Evolutionary conservation across 2,113 vertebrate genomes (phyloP).

Genomic region (Amphiprion percula): DNA sequence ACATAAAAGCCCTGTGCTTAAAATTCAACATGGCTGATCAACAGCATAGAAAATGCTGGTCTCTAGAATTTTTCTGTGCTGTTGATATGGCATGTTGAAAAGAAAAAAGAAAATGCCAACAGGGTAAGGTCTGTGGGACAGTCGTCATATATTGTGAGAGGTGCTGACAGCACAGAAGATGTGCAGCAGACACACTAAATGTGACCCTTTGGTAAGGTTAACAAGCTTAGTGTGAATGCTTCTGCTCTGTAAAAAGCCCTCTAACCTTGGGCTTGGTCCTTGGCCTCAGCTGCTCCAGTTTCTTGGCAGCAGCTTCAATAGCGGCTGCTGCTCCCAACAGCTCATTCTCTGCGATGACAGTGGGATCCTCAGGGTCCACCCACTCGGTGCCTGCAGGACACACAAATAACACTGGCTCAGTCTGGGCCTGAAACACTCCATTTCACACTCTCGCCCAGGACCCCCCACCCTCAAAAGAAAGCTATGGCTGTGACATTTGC

Average conservation of each 20-base stretch:
- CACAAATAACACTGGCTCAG: conserved; percentile 11
- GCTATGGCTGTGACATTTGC: neutral
- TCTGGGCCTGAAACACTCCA: neutral
- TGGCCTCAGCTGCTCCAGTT: conserved; percentile 97
- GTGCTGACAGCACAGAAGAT: neutral
- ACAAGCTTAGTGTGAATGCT: conserved; percentile 42
- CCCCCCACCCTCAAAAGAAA: neutral
- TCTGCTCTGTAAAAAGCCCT: conserved; percentile 58
- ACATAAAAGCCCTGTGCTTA: neutral
- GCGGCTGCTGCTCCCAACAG: conserved; percentile 95
- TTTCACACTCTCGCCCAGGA: neutral
- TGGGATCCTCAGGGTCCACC: conserved; percentile 98
- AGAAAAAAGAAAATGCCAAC: conserved; percentile 1
- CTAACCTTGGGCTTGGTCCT: conserved; percentile 96
- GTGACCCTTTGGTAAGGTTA: conserved; percentile 37
- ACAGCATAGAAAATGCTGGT: neutral
- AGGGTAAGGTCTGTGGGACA: neutral
- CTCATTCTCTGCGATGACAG: conserved; percentile 97
- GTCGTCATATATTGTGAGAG: conserved; percentile 17
- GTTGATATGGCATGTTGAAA: neutral
- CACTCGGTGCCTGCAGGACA: conserved; percentile 85
- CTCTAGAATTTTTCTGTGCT: neutral
- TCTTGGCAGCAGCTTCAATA: conserved; percentile 98
- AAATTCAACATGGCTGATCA: neutral
- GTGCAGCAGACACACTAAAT: neutral